phyloP scores from a whole-genome alignment of 1,140 invertebrate genomes.

The Saxidomus purpurata region DNA sequence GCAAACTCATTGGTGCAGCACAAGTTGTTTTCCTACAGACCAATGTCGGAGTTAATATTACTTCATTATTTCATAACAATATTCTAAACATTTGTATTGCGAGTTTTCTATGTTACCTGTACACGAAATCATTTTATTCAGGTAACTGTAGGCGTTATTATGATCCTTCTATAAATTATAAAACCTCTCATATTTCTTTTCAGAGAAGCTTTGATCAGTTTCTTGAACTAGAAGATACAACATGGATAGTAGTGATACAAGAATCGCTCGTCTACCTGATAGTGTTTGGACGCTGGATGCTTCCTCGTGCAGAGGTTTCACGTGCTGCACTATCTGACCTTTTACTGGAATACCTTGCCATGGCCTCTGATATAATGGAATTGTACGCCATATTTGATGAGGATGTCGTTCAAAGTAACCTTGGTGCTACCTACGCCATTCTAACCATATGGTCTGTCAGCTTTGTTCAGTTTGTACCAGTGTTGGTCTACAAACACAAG shows the following conservation, averaged over 20 bases:
- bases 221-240: conserved; percentile 68
- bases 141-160: too few relatives aligned
- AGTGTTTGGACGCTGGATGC: conserved; percentile 94
- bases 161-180: too few relatives aligned
- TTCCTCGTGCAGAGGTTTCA: conserved; percentile 95
- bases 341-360: conserved; percentile 91
- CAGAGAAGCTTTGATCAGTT: conserved; percentile 71
- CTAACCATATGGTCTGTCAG: conserved; percentile 90
- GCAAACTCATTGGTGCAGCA: too few relatives aligned
- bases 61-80: too few relatives aligned
- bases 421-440: conserved; percentile 70
- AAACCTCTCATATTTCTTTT: background rate
- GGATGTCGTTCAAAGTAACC: conserved; percentile 71
- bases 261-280: conserved; percentile 93
- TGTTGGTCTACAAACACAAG: conserved; percentile 72
- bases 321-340: conserved; percentile 96
- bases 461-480: conserved; percentile 90
- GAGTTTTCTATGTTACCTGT: too few relatives aligned
- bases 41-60: too few relatives aligned
- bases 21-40: too few relatives aligned
- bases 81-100: too few relatives aligned
- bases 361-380: conserved; percentile 97
- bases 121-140: too few relatives aligned
- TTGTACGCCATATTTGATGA: conserved; percentile 95
- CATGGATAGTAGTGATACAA: conserved; percentile 94